Percentiles rank a stretch among this genome's conserved stretches.
Conservation (phyloP, 1,140 invertebrate species). For the Ips typographus region DNA sequence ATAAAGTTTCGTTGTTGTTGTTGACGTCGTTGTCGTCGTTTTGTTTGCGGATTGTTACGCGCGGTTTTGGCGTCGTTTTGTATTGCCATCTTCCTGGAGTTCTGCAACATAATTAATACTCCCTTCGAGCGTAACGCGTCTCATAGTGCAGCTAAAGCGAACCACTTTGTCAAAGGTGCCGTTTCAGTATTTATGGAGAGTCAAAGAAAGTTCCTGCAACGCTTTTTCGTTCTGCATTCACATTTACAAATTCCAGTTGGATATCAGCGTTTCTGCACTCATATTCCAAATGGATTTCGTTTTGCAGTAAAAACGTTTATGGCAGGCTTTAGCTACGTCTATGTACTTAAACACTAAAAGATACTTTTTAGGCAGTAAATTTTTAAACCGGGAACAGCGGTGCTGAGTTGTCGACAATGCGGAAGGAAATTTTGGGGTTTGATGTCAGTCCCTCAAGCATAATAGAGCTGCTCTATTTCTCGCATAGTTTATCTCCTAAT, state of each 20-base stretch:
- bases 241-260: slow-evolving; percentile 5
- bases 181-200: slow-evolving; percentile 2
- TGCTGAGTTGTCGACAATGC: neutral
- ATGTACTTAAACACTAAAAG: neutral
- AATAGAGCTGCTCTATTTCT: slow-evolving; percentile 13
- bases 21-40: slow-evolving; percentile 58
- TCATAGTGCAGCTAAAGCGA: too few relatives aligned
- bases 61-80: slow-evolving; percentile 82
- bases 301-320: slow-evolving; percentile 17
- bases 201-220: neutral
- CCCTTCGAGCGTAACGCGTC: neutral
- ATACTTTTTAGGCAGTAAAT: too few relatives aligned
- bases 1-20: slow-evolving; percentile 52
- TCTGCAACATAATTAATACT: slow-evolving; percentile 31
- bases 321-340: slow-evolving; percentile 4
- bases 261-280: slow-evolving; percentile 11
- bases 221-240: slow-evolving; percentile 5
- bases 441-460: slow-evolving; percentile 8
- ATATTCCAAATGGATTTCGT: slow-evolving; percentile 23
- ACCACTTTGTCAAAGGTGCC: neutral
- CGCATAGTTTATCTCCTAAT: slow-evolving; percentile 24
- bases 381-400: too few relatives aligned
- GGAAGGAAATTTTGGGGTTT: slow-evolving; percentile 7
- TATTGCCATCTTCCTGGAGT: slow-evolving; percentile 83
- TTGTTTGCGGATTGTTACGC: slow-evolving; percentile 76